Base-by-base conservation (phyloP, 2,113 vertebrate genomes). In the Corynorhinus townsendii region DNA sequence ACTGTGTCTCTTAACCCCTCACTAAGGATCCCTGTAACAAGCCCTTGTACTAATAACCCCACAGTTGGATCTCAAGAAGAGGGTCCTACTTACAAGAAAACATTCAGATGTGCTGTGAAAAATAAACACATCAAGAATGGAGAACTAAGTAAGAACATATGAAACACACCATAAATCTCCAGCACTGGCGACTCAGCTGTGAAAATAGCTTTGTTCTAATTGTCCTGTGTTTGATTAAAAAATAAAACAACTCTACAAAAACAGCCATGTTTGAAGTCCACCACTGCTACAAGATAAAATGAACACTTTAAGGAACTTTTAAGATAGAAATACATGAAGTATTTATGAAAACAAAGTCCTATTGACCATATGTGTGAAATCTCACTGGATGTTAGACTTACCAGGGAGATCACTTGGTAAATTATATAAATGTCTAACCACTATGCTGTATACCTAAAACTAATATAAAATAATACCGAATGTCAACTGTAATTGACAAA, bases 31-130 rank as follows among this genome's bases (percentile, higher is more conserved):
- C 81, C 72, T 35, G 79, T 43, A 69, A 91, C 2, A 24, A 54
- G 49, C 30, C 71, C 68, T 91, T 93, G 38, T 80, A 72, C 92
- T 95, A 95, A 91, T 84, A 90, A 94, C 80, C 75, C 45, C 93
- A 64, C 91, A 81, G 94, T 10, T 68, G 94, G 91, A 87, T 69
- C 40, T 93, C 79, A 40, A 95, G 89, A 86, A 52, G 24, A 96
- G 80, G 11, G 75, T 49, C 86, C 71, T 76, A 72, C 83, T 96
- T 93, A 95, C 90, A 91, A 89, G 84, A 95, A 69, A 56, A 84
- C 86, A 96, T 96, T 94, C 81, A 97, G 95, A 96, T 95, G 92
- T 97, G 96, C 95, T 86, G 92, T 35, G 73, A 95, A 97, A 97
- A 96, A 96, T 79, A 97, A 97, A 95, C 95, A 96, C 86, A 66